Evolutionary conservation across 2,113 vertebrate genomes (phyloP).

Genomic region (Megaleporinus macrocephalus): DNA sequence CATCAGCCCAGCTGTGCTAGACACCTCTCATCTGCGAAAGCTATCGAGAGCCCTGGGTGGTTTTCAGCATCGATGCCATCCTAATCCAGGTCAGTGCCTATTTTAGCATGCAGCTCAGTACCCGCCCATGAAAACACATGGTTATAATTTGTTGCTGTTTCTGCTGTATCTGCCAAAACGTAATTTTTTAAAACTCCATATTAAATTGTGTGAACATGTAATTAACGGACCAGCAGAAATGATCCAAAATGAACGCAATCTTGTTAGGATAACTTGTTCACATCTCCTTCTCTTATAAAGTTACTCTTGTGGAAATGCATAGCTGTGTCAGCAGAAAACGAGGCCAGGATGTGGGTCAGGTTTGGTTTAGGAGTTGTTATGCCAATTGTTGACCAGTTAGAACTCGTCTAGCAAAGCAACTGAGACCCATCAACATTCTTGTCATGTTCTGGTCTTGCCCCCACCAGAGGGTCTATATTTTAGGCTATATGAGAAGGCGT

Average conservation of each 20-base stretch:
- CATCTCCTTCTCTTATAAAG: neutral
- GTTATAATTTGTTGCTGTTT: neutral
- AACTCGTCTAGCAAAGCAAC: slow-evolving; percentile 17
- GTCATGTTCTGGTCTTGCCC: slow-evolving; percentile 52
- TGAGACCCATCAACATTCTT: slow-evolving; percentile 49
- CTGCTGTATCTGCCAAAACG: too few species aligned
- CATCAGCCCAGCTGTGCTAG: slow-evolving; percentile 23
- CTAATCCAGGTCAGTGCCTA: neutral
- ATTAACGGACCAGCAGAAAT: too few species aligned
- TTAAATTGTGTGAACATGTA: too few species aligned
- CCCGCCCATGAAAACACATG: neutral
- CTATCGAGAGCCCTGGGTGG: slow-evolving; percentile 25
- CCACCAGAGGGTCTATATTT: slow-evolving; percentile 64
- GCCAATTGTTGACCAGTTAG: slow-evolving; percentile 4
- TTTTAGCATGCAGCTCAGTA: slow-evolving; percentile 32
- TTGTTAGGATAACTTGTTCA: neutral
- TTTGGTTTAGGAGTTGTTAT: neutral
- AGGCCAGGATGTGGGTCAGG: neutral
- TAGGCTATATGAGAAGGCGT: slow-evolving; percentile 56
- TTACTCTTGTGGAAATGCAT: too few species aligned
- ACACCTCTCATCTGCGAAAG: slow-evolving; percentile 53
- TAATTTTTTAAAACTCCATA: too few species aligned
- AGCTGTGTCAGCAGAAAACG: slow-evolving; percentile 36
- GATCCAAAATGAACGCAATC: too few species aligned
- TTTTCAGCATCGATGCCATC: neutral